phyloP scores from a whole-genome alignment of 2,797 vertebrate genomes.

The Echeneis naucrates region DNA sequence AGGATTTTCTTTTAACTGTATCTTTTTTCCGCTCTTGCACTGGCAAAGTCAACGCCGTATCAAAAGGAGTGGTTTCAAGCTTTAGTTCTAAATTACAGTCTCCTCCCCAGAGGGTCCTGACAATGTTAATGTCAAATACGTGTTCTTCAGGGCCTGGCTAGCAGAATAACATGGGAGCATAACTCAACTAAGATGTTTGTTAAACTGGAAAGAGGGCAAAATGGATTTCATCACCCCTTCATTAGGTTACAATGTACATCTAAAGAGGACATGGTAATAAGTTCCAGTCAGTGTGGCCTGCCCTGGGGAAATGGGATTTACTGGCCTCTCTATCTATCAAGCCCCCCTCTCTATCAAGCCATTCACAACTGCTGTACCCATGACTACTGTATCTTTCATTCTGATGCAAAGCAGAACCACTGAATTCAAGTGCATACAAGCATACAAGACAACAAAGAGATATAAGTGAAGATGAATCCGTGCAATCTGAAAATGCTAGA shows the following conservation, averaged over 20 bases:
- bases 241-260: conserved; percentile 65
- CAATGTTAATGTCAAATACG: conserved; percentile 82
- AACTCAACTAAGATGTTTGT: conserved; percentile 69
- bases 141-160: conserved; percentile 75
- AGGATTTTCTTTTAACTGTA: conserved; percentile 47
- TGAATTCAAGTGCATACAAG: too few relatives aligned
- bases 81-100: conserved; percentile 59
- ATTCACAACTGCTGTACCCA: conserved; percentile 6
- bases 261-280: conserved; percentile 58
- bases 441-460: not conserved
- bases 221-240: conserved; percentile 69
- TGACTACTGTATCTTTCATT: not conserved
- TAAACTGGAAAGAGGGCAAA: conserved; percentile 64
- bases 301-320: conserved; percentile 61
- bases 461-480: not conserved
- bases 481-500: not conserved
- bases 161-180: conserved; percentile 70
- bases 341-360: conserved; percentile 40
- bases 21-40: conserved; percentile 43
- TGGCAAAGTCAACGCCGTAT: conserved; percentile 52
- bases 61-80: conserved; percentile 66
- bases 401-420: not conserved
- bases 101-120: conserved; percentile 58
- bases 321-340: conserved; percentile 69
- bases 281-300: conserved; percentile 50